Evolutionary conservation across 2,113 vertebrate genomes (phyloP), one percentile per base, ranked within the genome.

Genomic region (Carettochelys insculpta): DNA sequence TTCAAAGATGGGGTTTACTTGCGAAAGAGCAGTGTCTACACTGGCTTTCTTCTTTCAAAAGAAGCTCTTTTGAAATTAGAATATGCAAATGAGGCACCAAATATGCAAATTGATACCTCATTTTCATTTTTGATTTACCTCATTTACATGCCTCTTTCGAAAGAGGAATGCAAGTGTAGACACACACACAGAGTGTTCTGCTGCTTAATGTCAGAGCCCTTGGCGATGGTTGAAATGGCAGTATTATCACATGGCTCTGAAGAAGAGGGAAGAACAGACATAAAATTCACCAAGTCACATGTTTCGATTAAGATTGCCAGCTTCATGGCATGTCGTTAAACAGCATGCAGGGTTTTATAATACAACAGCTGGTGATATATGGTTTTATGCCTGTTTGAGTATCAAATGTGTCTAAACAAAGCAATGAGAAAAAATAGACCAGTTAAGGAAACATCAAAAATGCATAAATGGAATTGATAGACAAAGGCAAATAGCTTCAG

Each of bases 171-270:
- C n/a, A n/a, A n/a, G n/a, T n/a, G n/a, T n/a, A n/a, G n/a, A n/a
- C n/a, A n/a, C n/a, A n/a, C n/a, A n/a, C 50, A 77, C 83, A 38
- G 77, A 90, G 85, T 87, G 93, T 85, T 43, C 31, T 71, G 85
- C 0, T 45, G 1, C 16, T 52, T 83, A 84, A 83, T 8, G 47
- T 78, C 88, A 90, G 78, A 89, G 76, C 48, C 77, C 75, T 76
- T 76, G 85, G 76, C 75, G 82, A 47, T 89, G 61, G 45, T 3
- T 1, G 78, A 50, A 77, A 34, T 34, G 16, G 48, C 56, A 82
- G 80, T 4, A 3, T 83, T 81, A 48, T 48, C 80, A 27, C 6
- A 43, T 43, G 53, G 38, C 84, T 34, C 31, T 83, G 56, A 50
- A 68, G 16, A 19, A 11, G 24, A 6, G 29, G 41, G 76, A 86